Conservation (phyloP, 1,140 invertebrate species). For the Drosophila albomicans region DNA sequence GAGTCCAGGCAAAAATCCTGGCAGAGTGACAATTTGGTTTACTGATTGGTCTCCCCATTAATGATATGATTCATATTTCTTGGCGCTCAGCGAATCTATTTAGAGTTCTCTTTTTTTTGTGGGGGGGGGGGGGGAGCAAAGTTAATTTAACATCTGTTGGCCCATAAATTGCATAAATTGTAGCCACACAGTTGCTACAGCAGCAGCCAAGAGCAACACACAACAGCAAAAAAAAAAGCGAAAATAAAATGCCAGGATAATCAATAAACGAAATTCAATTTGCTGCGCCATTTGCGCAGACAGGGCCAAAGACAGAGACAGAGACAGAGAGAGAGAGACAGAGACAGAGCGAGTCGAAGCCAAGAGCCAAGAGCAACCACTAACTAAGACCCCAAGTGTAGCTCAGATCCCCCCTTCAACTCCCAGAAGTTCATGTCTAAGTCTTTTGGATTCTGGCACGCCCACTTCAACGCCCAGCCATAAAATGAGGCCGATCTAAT, state of each 20-base stretch:
- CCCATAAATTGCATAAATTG: conserved; percentile 71
- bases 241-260: conserved; percentile 79
- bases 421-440: not conserved
- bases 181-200: conserved; percentile 20
- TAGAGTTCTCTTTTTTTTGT: conserved; percentile 21
- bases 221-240: no score
- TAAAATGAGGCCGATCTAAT: conserved; percentile 57
- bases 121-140: conserved; percentile 26
- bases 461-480: conserved; percentile 51
- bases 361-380: conserved; percentile 10
- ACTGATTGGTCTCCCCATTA: conserved; percentile 32
- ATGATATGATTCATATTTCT: conserved; percentile 37
- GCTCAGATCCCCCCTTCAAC: not conserved
- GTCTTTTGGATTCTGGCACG: conserved; percentile 36
- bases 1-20: not conserved
- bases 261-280: conserved; percentile 84
- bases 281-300: conserved; percentile 83
- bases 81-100: conserved; percentile 25
- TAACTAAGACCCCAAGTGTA: not conserved
- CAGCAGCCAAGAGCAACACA: conserved; percentile 18
- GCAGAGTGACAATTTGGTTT: conserved; percentile 27
- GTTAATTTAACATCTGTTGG: conserved; percentile 77
- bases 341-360: not conserved
- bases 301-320: conserved; percentile 32
- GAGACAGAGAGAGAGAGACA: not conserved